Conservation (phyloP, 2,113 vertebrate genomes). For the Oriolus oriolus region DNA sequence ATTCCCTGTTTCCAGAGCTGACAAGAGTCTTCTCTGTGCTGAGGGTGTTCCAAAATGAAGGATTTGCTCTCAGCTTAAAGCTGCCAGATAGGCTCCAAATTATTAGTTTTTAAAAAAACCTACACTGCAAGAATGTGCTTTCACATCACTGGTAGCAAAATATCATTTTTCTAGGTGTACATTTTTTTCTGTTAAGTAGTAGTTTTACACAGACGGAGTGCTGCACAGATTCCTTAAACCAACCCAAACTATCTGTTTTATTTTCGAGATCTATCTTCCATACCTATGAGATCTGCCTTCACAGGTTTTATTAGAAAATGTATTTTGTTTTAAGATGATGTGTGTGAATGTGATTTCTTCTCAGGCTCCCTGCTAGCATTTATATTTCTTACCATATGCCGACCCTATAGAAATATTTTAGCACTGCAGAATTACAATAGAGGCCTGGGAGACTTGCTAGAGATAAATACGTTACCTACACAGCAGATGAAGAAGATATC, state of each 20-base stretch:
- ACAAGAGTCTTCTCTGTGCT: background rate
- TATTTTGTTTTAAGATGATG: background rate
- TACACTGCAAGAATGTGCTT: background rate
- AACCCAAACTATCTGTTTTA: background rate
- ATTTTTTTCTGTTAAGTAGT: background rate
- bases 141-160: background rate
- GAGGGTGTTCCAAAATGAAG: background rate
- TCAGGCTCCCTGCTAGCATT: background rate
- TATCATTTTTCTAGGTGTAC: background rate
- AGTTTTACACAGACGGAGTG: background rate
- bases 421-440: background rate
- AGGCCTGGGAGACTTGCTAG: background rate
- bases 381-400: background rate
- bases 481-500: background rate
- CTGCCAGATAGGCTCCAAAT: background rate
- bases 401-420: background rate
- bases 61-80: background rate
- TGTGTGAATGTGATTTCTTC: background rate
- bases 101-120: background rate
- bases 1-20: background rate
- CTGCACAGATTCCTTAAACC: background rate
- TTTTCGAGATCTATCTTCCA: background rate
- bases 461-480: background rate
- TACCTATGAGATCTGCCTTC: background rate
- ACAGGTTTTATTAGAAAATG: background rate